Base-by-base conservation (phyloP, 2,797 vertebrate genomes). In the Notolepis coatsorum region DNA sequence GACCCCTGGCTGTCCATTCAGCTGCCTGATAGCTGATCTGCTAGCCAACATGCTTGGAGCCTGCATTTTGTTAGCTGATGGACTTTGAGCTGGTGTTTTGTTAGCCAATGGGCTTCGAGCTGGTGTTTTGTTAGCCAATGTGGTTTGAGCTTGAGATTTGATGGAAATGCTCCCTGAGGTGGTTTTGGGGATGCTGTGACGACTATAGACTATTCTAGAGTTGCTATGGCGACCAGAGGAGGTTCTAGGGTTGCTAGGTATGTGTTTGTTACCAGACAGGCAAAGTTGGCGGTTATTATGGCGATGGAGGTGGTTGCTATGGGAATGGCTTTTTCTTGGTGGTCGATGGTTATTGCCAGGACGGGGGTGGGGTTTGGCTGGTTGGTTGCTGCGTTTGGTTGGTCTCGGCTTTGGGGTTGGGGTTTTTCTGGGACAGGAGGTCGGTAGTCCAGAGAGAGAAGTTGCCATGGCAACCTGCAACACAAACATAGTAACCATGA, bases 401-500 rank as follows among this genome's bases (percentile, higher is more conserved):
- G 52, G 12, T 35, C 42, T 66, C 0, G 56, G 38, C 64, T 80
- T 85, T 60, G 75, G 53, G 3, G 61, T 24, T 30, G 68, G 49
- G 8, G 56, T 60, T 30, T 73, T 64, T 50, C 50, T 58, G 33
- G 70, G 47, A 30, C 37, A 65, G 21, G 77, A 65, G 20, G 47
- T 12, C 51, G 61, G 77, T 56, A 63, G 63, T 58, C 83, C 52
- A 31, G 69, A 61, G 17, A 70, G 46, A 49, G 70, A 49, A 25
- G 65, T 65, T 9, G 65, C 68, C 75, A 67, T 33, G 42, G 75
- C 31, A 61, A 81, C 77, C 85, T 88, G 66, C 7, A 78, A 65
- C n/a, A 55, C 1, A 64, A 7, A 74, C 13, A n/a, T n/a, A 73
- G 2, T 57, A 23, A 38, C n/a, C 4, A 33, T 4, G 17, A 51